Percentiles rank a stretch among this genome's conserved stretches.
Conservation (phyloP, 2,888 invertebrate genomes). For the Tetragonisca angustula region DNA sequence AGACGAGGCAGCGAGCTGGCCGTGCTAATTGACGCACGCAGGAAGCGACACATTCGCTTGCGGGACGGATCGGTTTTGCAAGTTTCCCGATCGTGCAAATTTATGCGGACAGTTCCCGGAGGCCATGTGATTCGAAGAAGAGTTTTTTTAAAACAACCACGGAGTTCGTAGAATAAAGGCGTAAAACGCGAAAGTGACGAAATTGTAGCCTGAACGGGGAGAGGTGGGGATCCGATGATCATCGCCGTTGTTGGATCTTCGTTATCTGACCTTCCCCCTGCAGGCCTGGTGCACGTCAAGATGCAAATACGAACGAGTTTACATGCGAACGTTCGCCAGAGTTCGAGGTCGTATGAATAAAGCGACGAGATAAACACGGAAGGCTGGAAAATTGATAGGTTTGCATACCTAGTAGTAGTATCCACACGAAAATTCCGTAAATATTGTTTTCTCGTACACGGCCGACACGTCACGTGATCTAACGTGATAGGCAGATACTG, state of each 20-base stretch:
- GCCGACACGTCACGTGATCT: neutral
- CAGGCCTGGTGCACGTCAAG: conserved; percentile 31
- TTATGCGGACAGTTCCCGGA: conserved; percentile 12
- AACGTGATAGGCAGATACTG: no score
- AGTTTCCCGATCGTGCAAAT: conserved; percentile 27
- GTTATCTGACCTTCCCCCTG: conserved; percentile 51
- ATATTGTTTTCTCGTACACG: neutral
- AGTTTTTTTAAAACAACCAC: neutral
- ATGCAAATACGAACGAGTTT: conserved; percentile 62
- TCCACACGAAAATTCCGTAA: conserved; percentile 30
- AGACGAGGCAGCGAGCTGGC: neutral
- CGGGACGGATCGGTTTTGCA: neutral
- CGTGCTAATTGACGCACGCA: conserved; percentile 14
- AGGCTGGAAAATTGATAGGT: conserved; percentile 44
- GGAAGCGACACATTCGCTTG: neutral
- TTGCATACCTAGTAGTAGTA: neutral
- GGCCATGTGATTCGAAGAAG: conserved; percentile 13
- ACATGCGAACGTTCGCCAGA: conserved; percentile 62
- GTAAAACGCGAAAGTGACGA: conserved; percentile 22
- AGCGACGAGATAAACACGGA: conserved; percentile 54
- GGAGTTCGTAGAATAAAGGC: neutral
- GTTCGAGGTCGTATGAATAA: conserved; percentile 64
- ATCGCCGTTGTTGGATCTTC: conserved; percentile 29
- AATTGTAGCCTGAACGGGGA: conserved; percentile 20
- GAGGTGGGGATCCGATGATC: conserved; percentile 13